Percentiles rank a stretch among this genome's conserved stretches.
Evolutionary conservation across 2,113 vertebrate species (phyloP).

Genomic region (Uropsilus gracilis): DNA sequence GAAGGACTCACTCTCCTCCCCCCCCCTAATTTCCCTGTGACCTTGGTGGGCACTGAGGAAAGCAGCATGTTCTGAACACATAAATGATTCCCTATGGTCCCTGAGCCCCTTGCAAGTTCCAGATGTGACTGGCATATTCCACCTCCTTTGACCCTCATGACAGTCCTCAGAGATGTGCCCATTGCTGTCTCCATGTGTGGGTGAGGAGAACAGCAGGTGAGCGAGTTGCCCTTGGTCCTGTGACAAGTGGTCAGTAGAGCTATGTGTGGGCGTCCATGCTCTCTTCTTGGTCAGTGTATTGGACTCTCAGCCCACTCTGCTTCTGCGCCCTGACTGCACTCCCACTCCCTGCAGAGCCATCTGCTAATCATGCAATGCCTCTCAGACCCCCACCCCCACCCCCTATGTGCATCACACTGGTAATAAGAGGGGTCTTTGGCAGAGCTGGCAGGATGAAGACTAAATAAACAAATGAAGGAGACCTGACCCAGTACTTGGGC

Average conservation of each 20-base stretch:
- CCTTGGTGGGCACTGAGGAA: not conserved
- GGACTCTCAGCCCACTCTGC: not conserved
- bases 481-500: not conserved
- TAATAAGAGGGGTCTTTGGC: too few relatives aligned
- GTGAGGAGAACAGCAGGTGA: not conserved
- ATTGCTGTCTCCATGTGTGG: too few relatives aligned
- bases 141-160: accelerated
- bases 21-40: not conserved
- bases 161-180: not conserved
- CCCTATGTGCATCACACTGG: too few relatives aligned
- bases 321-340: not conserved
- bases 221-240: not conserved
- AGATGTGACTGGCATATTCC: not conserved
- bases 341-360: not conserved
- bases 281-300: too few relatives aligned
- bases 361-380: not conserved
- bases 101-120: not conserved
- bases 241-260: not conserved
- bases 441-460: not conserved
- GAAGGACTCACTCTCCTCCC: not conserved
- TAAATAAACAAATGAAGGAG: not conserved
- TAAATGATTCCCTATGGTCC: not conserved
- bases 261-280: accelerated
- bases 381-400: too few relatives aligned
- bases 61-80: not conserved